Conservation (phyloP, 2,797 vertebrate species). For the Enteromius treurensis region DNA sequence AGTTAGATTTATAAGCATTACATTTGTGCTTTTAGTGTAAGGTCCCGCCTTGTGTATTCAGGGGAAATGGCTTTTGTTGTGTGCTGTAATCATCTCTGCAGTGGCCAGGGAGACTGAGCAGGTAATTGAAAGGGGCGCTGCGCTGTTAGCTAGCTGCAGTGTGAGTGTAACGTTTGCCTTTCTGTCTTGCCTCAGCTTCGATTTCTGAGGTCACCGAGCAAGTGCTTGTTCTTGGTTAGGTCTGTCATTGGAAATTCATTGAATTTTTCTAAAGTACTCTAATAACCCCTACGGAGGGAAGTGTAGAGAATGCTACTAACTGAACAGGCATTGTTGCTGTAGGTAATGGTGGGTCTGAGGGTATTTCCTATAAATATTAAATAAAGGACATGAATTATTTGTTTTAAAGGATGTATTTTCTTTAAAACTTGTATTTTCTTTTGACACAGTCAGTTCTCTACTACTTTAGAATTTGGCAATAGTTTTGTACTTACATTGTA, state of each 20-base stretch:
- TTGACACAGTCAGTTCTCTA: not conserved
- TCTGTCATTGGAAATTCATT: conserved; percentile 52
- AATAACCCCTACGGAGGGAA: conserved; percentile 37
- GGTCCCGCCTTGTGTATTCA: conserved; percentile 10
- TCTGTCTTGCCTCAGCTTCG: conserved; percentile 22
- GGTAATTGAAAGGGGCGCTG: conserved; percentile 26
- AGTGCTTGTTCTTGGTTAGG: conserved; percentile 50
- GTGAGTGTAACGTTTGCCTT: conserved; percentile 40
- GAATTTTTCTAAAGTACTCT: conserved; percentile 35
- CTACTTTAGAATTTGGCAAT: not conserved
- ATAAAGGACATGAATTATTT: not conserved
- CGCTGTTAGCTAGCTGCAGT: conserved; percentile 38
- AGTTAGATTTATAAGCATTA: conserved; percentile 56
- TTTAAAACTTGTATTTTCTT: not conserved
- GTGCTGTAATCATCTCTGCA: conserved; percentile 11
- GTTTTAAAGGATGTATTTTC: not conserved
- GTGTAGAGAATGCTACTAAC: conserved; percentile 11
- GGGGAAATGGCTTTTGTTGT: conserved; percentile 47
- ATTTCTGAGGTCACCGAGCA: conserved; percentile 51
- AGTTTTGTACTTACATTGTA: not conserved
- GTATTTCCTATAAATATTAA: conserved; percentile 22
- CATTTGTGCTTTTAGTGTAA: conserved; percentile 43
- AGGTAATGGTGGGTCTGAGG: conserved; percentile 10
- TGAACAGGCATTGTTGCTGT: not conserved
- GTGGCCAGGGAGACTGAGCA: conserved; percentile 2